These are phyloP conservation scores for Mythimna albipuncta DNA, from an alignment of 2,888 invertebrate genomes.

Conservation along the genomic window DNA sequence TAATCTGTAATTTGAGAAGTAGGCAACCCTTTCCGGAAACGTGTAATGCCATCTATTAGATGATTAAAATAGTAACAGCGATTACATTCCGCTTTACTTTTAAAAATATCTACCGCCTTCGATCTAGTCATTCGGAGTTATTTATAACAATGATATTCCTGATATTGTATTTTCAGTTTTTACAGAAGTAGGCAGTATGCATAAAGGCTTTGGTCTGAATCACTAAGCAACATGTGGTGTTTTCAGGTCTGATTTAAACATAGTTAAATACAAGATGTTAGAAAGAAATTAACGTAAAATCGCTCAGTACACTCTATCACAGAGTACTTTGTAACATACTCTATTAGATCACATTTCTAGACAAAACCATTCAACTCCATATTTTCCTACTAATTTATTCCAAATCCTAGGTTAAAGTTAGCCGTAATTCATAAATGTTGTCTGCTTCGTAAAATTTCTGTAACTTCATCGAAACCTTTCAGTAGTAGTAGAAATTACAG, in stretches of 20 bases:
- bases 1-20: constrained; percentile 8
- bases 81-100: constrained; percentile 36
- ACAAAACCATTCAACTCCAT: neutral
- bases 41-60: constrained; percentile 56
- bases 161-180: neutral
- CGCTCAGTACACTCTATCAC: neutral
- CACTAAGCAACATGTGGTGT: neutral
- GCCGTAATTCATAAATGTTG: neutral
- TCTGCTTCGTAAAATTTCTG: too few relatives aligned
- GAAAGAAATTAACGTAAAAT: neutral
- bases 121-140: constrained; percentile 42
- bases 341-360: neutral
- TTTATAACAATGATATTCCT: constrained; percentile 22
- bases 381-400: neutral
- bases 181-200: neutral
- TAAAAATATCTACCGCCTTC: constrained; percentile 48
- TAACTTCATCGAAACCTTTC: neutral
- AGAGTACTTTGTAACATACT: too few relatives aligned
- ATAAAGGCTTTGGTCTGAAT: neutral
- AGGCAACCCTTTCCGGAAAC: constrained; percentile 54
- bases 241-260: neutral
- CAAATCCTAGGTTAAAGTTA: neutral
- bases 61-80: constrained; percentile 12
- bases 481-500: too few relatives aligned
- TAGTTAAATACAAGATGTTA: neutral